Conservation (phyloP, 1,140 invertebrate genomes). For the Chelonus insularis region DNA sequence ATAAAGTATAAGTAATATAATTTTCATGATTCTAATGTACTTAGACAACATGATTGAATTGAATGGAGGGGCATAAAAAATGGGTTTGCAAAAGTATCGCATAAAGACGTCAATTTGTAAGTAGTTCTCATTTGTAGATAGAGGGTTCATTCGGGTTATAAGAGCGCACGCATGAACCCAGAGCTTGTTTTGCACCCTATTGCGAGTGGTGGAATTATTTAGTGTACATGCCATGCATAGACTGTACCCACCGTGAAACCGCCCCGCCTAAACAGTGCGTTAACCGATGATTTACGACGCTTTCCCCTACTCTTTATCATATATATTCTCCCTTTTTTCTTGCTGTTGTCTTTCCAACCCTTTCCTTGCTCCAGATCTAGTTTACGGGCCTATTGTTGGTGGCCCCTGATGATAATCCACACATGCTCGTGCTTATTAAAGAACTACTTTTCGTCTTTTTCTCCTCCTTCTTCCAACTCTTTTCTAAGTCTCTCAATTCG, state of each 20-base stretch:
- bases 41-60: neutral
- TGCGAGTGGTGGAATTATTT: slow-evolving; percentile 57
- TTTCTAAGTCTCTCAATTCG: neutral
- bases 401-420: slow-evolving; percentile 38
- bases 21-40: too few relatives aligned
- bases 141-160: slow-evolving; percentile 11
- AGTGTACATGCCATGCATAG: slow-evolving; percentile 51
- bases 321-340: neutral
- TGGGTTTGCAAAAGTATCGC: slow-evolving; percentile 9
- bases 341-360: slow-evolving; percentile 35
- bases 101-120: slow-evolving; percentile 46
- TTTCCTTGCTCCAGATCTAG: slow-evolving; percentile 45
- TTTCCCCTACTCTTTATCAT: slow-evolving; percentile 19
- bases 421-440: slow-evolving; percentile 44
- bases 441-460: neutral
- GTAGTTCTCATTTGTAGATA: slow-evolving; percentile 31
- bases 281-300: slow-evolving; percentile 58
- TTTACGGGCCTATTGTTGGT: slow-evolving; percentile 42
- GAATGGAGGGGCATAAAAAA: neutral
- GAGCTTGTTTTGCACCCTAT: slow-evolving; percentile 36
- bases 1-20: too few relatives aligned
- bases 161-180: slow-evolving; percentile 13
- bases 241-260: slow-evolving; percentile 60
- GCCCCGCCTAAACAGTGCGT: slow-evolving; percentile 60
- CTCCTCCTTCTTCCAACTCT: neutral